Evolutionary conservation across 2,113 vertebrate genomes (phyloP), one percentile per base, ranked within the genome.

Genomic region (Atherinomorus stipes): DNA sequence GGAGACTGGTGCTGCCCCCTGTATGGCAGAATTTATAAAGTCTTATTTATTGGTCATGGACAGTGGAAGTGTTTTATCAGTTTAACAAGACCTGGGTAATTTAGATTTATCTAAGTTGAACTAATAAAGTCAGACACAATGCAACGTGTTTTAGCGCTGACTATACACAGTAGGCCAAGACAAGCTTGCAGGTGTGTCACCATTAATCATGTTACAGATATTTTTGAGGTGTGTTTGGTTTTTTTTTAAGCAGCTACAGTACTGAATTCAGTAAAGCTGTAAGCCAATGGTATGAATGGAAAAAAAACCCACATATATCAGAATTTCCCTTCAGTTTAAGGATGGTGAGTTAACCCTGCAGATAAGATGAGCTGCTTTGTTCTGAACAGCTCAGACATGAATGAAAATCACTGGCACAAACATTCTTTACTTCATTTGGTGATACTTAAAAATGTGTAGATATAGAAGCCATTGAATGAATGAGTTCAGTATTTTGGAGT

Each of bases 1-100:
- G 57, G 65, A 71, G 61, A 47, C 50, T 54, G 73, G 15, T 81
- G 68, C 83, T 84, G 76, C 81, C 76, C 64, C 76, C 64, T 34
- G 0, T 40, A 59, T 75, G 84, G 78, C 68, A 64, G 56, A 40
- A 64, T 42, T 44, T 34, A 51, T 57, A 58, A 21, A 74, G 52
- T 37, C 52, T 37, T 40, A 59, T 45, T 64, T 81, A 67, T 38
- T 78, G 23, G 34, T 76, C 31, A 56, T 47, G 26, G 74, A 47
- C 21, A 44, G 50, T 71, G 45, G 25, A 61, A 49, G 61, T 56
- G 49, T 74, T 66, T 64, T 49, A 65, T 21, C 56, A 47, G 57
- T 53, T 21, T 60, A 66, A 45, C 2, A 6, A 59, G 13, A 42
- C 15, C 21, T 26, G 38, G 51, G 1, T 19, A 22, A 47, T 53